phyloP scores from a whole-genome alignment of 2,888 invertebrate species.

The Macropis europaea region DNA sequence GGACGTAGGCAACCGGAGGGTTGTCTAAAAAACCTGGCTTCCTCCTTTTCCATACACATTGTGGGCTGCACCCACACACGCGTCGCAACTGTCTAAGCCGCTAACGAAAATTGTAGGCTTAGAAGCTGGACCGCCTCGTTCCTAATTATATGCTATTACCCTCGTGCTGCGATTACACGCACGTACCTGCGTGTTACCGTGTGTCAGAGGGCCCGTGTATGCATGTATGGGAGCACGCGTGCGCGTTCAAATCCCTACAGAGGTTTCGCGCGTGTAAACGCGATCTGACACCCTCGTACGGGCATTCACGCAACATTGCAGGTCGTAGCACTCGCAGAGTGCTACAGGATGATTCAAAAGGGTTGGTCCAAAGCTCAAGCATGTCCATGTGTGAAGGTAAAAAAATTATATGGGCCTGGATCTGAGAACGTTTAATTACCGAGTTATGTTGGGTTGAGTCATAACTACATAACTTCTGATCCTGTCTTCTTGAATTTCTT shows the following conservation, averaged over 20 bases:
- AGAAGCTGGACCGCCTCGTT: constrained; percentile 53
- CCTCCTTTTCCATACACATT: constrained; percentile 27
- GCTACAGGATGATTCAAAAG: no score
- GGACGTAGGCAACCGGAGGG: constrained; percentile 33
- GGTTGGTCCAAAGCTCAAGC: no score
- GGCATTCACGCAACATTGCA: constrained; percentile 4
- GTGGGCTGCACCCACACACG: constrained; percentile 24
- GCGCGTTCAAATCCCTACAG: not conserved
- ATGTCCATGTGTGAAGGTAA: no score
- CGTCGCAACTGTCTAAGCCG: constrained; percentile 49
- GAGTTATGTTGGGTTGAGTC: no score
- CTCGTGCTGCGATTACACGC: constrained; percentile 15
- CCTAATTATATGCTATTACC: constrained; percentile 66
- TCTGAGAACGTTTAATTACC: no score
- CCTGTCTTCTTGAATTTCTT: no score
- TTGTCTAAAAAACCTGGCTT: constrained; percentile 23
- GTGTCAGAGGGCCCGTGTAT: constrained; percentile 2
- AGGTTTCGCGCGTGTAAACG: not conserved
- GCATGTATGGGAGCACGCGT: constrained; percentile 5
- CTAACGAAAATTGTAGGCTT: constrained; percentile 64
- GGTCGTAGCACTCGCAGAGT: not conserved
- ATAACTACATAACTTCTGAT: no score
- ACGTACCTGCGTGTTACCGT: constrained; percentile 1
- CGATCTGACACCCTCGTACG: not conserved
- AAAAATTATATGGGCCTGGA: no score